Base-by-base conservation (phyloP, 2,888 invertebrate species). In the Macrophya alboannulata region DNA sequence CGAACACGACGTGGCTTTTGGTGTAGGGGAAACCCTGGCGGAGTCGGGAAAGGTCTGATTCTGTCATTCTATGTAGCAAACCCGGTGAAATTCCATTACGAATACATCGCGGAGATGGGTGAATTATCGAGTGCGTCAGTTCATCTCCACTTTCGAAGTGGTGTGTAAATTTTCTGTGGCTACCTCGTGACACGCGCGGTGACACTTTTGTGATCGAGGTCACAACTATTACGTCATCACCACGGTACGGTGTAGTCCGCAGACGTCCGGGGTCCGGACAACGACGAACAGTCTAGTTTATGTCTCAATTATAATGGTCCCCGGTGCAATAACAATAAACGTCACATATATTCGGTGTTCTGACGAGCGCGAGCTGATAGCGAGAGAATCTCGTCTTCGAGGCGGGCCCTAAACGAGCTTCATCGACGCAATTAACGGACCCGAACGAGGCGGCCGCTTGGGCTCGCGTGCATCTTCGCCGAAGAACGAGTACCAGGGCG, bases 301-400 rank as follows among this genome's bases (percentile, higher is more conserved):
- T 91, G 90, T 91, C 91, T 90, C 91, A 91, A 91, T 91, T 91
- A 91, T 89, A 88, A 90, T 89, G 87, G 88, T 88, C 89, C 88
- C 88, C 88, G 85, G 88, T 87, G 90, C 90, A 90, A 91, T 90
- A 90, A 90, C 90, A 90, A 91, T 90, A 90, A 90, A 90, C 88
- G 91, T 90, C 90, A 89, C 89, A 89, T 90, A 90, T 89, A 88
- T 89, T 88, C 86, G 84, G 86, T 59, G 81, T 79, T 86, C 82
- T 84, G 88, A 86, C 87, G 87, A 88, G 87, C 84, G 85, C 81
- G 85, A 86, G 85, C 86, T 65, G 85, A 85, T 85, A 85, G 79
- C 68, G 85, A 82, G 86, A 87, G 89, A 89, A 90, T 89, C 90
- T 90, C 88, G 90, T 90, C 89, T 89, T 62, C 62, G 81, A 62